Evolutionary conservation across 2,888 invertebrate genomes (phyloP).

Genomic region (Trissoscelio sp.): DNA sequence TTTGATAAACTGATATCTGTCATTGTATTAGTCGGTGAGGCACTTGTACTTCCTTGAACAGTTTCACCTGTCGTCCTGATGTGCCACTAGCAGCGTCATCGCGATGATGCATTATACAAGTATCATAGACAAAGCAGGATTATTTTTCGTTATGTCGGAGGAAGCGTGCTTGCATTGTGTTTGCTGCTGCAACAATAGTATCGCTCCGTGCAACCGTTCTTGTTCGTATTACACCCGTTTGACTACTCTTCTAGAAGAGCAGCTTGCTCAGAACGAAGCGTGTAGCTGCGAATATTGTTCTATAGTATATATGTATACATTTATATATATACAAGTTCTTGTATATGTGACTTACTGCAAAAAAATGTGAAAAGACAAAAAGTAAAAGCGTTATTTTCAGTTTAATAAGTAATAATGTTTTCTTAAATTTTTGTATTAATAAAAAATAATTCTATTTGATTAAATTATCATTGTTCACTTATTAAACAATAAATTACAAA

Average conservation of each 20-base stretch:
- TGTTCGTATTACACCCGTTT: conserved; percentile 80
- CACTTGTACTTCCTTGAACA: conserved; percentile 36
- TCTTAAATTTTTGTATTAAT: not conserved
- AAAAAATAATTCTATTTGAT: too few species aligned
- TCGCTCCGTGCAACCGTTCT: conserved; percentile 68
- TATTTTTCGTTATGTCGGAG: conserved; percentile 79
- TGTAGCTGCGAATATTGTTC: too few species aligned
- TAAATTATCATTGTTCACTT: too few species aligned
- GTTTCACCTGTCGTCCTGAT: conserved; percentile 50
- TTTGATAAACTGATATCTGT: conserved; percentile 23
- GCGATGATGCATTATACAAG: conserved; percentile 71
- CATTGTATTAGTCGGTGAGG: conserved; percentile 35
- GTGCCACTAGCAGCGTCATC: conserved; percentile 53
- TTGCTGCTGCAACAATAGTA: conserved; percentile 74
- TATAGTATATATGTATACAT: too few species aligned
- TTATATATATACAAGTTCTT: too few species aligned
- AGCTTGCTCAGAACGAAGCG: conserved; percentile 56
- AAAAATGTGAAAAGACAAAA: too few species aligned
- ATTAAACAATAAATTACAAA: too few species aligned
- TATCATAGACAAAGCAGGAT: conserved; percentile 80
- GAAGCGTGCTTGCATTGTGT: conserved; percentile 77
- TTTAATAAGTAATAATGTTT: not conserved
- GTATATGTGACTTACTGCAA: too few species aligned
- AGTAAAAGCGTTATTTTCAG: too few species aligned
- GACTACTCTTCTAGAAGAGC: conserved; percentile 76